A percentile compares a stretch with the other conserved stretches of the same genome.
phyloP scores from a whole-genome alignment of 1,140 invertebrate species.

The Phymorhynchus buccinoides region DNA sequence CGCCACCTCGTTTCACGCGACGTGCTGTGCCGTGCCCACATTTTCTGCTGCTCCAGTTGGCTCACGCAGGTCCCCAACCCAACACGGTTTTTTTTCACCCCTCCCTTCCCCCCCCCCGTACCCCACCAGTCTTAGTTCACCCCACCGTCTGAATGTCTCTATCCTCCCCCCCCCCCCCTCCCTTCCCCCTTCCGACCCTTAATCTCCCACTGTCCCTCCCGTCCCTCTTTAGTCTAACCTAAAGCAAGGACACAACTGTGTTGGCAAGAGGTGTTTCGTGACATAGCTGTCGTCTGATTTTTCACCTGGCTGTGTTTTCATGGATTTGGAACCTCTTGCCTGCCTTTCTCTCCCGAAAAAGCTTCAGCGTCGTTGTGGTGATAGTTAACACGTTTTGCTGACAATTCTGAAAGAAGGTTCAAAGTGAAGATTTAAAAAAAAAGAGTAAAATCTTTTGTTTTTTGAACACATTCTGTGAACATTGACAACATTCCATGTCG shows the following conservation, averaged over 20 bases:
- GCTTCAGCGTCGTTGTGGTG: neutral
- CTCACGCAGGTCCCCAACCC: neutral
- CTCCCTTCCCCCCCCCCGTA: neutral
- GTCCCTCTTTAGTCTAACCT: neutral
- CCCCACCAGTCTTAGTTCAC: neutral
- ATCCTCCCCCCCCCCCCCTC: neutral
- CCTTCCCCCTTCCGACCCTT: neutral
- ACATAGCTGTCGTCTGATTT: neutral
- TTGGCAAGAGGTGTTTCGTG: neutral
- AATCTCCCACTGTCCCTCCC: neutral
- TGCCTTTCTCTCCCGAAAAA: neutral
- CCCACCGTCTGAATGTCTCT: neutral
- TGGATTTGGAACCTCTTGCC: neutral
- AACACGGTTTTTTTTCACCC: neutral
- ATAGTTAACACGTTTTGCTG: neutral
- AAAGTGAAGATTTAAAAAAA: no score
- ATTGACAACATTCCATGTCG: no score
- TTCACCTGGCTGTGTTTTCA: constrained; percentile 1
- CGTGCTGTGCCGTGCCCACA: neutral
- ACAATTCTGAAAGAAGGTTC: neutral
- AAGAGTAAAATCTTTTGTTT: no score
- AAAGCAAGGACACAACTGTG: neutral
- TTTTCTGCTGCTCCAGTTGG: neutral
- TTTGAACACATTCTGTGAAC: no score
- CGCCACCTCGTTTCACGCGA: neutral